Evolutionary conservation across 1,140 invertebrate genomes (phyloP), one percentile per base, ranked within the genome.

Genomic region (Anadara kagoshimensis): DNA sequence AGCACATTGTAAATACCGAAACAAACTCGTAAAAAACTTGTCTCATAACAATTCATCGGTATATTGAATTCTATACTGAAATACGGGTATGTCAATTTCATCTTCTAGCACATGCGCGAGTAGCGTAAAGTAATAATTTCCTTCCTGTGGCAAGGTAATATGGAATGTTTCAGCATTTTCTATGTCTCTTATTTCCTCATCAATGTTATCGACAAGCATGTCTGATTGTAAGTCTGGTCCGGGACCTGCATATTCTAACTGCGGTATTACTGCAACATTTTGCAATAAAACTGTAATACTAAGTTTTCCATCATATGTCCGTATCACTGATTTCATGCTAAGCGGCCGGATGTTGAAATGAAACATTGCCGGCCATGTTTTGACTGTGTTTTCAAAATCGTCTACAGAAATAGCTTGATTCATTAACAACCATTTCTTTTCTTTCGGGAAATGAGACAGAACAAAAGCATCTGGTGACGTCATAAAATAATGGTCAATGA

Each of bases 291-390:
- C 80, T 49, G 82, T 85, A 41, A 85, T 80, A 69, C 84, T 84
- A 0, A 85, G 74, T 66, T 79, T 73, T 1, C 83, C 82, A 63
- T 85, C 84, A 56, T 83, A 85, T 5, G 84, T 84, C 57, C 81
- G 63, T 61, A 85, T 80, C 29, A 83, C 80, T 45, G 81, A 80
- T 64, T 80, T 81, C 82, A 83, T 84, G 74, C 78, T 85, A 22
- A 85, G 65, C 4, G 84, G 84, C 16, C 82, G 78, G 72, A 85
- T 85, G 67, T 82, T 83, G 72, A 84, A 85, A 68, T 82, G 78
- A 69, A 85, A 83, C 84, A 85, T 85, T 11, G 84, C 79, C 12
- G 84, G 84, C 84, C 84, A 85, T 5, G 82, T 83, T 75, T 85
- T 85, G 0, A 84, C 69, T 1, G 78, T 81, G n/a, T 69, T 78